Base-by-base conservation (phyloP, 2,888 invertebrate genomes). In the Hirtodrosophila histrioides region DNA sequence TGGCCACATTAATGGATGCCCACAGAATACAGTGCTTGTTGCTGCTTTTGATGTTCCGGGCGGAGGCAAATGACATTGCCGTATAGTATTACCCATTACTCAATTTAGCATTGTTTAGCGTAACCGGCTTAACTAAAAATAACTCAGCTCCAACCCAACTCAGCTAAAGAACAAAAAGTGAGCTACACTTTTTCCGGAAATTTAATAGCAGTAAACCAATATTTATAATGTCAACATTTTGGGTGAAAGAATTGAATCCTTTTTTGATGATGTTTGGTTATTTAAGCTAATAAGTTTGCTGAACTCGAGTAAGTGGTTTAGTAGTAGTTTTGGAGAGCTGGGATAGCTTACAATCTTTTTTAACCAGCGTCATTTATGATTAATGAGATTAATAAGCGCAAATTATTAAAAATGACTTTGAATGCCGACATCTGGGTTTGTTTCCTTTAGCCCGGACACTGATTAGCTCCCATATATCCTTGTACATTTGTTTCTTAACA, bases 21-120 rank as follows among this genome's bases (percentile, higher is more conserved):
- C 24, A 50, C 9, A 45, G 23, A 40, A 7, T 43, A 61, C 37
- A 46, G 31, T 40, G 39, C 7, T 35, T 39, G 3, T 58, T 9
- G 8, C 27, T 24, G 23, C 33, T 35, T 23, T 10, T 44, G 27
- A 23, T 37, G 45, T 44, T 54, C 27, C 17, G 33, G 17, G 43
- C 35, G 33, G 36, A 50, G 49, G 57, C 63, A 70, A 69, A 63
- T 58, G 73, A 44, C 69, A 63, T 49, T 63, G 53, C 45, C 60
- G 53, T 53, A 49, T 56, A 53, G 44, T 40, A 40, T 73, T 74
- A 56, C 69, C 43, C 63, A 74, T 74, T 73, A 60, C 45, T 69
- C 39, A 63, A 56, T 44, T 68, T 10, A 51, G 69, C 69, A 51
- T 37, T 49, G 37, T 17, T 46, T 35, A 27, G 27, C 27, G 27